phyloP scores from a whole-genome alignment of 2,113 vertebrate species.

The Polypterus senegalus region DNA sequence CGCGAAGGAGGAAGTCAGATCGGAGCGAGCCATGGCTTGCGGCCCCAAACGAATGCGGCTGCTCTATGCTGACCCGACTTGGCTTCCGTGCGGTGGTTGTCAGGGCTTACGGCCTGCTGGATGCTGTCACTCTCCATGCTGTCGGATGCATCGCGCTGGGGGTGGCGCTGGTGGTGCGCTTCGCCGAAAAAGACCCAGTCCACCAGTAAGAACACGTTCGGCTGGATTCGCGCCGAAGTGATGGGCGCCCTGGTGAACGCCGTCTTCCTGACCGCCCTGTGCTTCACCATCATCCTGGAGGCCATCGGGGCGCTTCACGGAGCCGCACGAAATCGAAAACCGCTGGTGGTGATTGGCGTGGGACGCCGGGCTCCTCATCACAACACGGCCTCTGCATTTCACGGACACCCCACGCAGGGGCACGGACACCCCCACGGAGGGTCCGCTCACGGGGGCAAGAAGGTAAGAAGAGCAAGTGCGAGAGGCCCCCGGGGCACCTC shows the following conservation, averaged over 20 bases:
- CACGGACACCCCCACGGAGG: slow-evolving; percentile 71
- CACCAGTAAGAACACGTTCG: slow-evolving; percentile 92
- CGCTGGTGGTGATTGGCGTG: slow-evolving; percentile 65
- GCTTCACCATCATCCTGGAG: slow-evolving; percentile 93
- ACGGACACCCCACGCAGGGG: slow-evolving; percentile 63
- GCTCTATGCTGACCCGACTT: too few relatives aligned
- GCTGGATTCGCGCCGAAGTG: slow-evolving; percentile 95
- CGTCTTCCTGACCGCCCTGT: slow-evolving; percentile 90
- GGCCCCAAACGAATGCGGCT: too few relatives aligned
- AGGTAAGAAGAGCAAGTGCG: slow-evolving; percentile 31
- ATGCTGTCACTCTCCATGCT: too few relatives aligned
- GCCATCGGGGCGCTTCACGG: slow-evolving; percentile 85
- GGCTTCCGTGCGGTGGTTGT: too few relatives aligned
- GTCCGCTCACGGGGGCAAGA: slow-evolving; percentile 38
- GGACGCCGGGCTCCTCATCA: slow-evolving; percentile 79
- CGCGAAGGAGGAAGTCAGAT: too few relatives aligned
- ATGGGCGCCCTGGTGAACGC: slow-evolving; percentile 96
- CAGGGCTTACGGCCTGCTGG: too few relatives aligned
- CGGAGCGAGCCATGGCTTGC: too few relatives aligned
- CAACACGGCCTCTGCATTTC: slow-evolving; percentile 91
- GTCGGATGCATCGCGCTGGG: slow-evolving; percentile 86
- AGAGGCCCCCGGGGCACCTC: slow-evolving; percentile 32
- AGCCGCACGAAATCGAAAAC: slow-evolving; percentile 82
- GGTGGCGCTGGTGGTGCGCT: slow-evolving; percentile 88
- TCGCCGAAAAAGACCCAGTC: slow-evolving; percentile 81